Evolutionary conservation across 2,888 invertebrate species (phyloP), one percentile per base, ranked within the genome.

Genomic region (Callyntrura guangdongensis): DNA sequence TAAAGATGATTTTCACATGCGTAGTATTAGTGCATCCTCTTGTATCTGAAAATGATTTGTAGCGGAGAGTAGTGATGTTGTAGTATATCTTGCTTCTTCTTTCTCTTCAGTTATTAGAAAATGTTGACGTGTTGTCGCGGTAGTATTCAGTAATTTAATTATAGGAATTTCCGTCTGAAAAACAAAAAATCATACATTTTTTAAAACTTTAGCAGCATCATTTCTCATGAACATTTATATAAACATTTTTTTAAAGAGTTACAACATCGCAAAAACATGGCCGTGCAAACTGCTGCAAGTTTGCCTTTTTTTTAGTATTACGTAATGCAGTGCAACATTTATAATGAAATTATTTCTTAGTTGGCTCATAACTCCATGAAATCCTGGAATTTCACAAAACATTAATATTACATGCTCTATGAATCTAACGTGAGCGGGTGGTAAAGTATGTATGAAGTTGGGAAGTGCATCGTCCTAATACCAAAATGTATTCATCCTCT

Each of bases 91-190:
- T 61, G 22, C 49, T 74, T 72, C 69, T 69, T 69, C 22, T n/a
- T 72, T 56, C 22, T 59, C 61, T 67, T 56, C 84, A 72, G 72
- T 85, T 49, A 36, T 82, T 20, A 45, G 56, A 59, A 79, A 81
- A 82, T 45, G 45, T 64, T 49, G 87, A 64, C 49, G 87, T 67
- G 61, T 36, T 87, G 77, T 77, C 20, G 81, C 56, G 27, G 77
- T 69, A 27, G 74, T 81, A 88, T 27, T 67, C 67, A 77, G 12
- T 86, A 72, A 69, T 14, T 77, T 88, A n/a, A 82, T 22, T 82
- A 72, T 83, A 89, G 82, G 83, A 82, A 89, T 89, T 89, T 82
- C 89, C 83, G 89, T 89, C 89, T 89, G 89, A 86, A 79, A 72
- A 83, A 89, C 9, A 83, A 83, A 72, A 81, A 87, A 79, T 17